Base-by-base conservation (phyloP, 2,797 vertebrate genomes). In the Sebastes hubbsi region DNA sequence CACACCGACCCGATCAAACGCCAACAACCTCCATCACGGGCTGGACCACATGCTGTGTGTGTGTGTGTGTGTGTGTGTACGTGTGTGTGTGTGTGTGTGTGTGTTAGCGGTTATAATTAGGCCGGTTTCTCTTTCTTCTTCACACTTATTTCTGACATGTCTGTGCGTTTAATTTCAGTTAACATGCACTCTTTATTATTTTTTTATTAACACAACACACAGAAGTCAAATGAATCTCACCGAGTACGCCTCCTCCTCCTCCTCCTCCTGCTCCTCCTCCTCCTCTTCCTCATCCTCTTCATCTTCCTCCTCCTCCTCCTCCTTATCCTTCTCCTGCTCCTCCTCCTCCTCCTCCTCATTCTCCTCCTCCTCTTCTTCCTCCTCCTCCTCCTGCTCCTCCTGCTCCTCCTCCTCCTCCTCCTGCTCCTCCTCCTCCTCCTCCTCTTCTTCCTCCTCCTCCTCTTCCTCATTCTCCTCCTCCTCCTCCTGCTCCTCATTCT, bases 1-100 rank as follows among this genome's bases (percentile, higher is more conserved):
- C 56, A 74, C 20, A 14, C 29, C 29, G 16, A 64, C 70, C 59
- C 30, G 30, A 61, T 74, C 71, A 86, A 14, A 75, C 61, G 29
- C 62, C 61, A 32, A 1, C 62, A 16, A 20, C 42, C 73, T 74
- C 76, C 61, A 24, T 63, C 65, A 72, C 63, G 55, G 32, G 46
- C 52, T 46, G 58, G 22, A 64, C 58, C 60, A 2, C 72, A 42
- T 46, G 10, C 10, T 36, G 54, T n/a, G 38, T 29, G 72, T 58
- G 74, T 36, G 34, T 60, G 63, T 46, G 32, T n/a, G 46, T 73
- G 79, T 73, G 13, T 13, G 36, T 38, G 13, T 38, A n/a, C n/a
- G 25, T 25, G 25, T 25, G 25, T 4, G 25, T 25, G 25, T 25
- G 25, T 27, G 25, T 27, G 25, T 27, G 25, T 27, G 38, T 59